Percentiles rank a stretch among this genome's conserved stretches.
These are phyloP conservation scores for Catocala fraxini DNA, from an alignment of 2,888 invertebrate species.

Conservation along the genomic window DNA sequence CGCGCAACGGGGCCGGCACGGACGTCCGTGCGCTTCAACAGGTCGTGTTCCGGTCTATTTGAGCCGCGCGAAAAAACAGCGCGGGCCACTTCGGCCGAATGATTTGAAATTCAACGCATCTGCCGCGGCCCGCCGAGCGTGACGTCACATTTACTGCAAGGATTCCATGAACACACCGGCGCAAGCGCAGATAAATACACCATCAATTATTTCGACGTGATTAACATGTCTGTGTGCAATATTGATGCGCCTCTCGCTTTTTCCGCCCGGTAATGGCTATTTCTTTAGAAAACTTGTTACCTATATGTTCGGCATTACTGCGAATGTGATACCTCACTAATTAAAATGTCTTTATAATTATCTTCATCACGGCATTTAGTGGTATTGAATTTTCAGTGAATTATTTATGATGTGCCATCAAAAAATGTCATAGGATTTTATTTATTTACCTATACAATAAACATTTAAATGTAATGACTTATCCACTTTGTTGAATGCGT, in stretches of 20 bases:
- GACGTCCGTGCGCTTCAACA: conserved; percentile 67
- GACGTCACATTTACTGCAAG: conserved; percentile 62
- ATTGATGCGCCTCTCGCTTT: conserved; percentile 46
- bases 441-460: too few relatives aligned
- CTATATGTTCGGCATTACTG: conserved; percentile 53
- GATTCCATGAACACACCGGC: conserved; percentile 45
- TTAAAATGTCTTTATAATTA: conserved; percentile 43
- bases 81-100: conserved; percentile 56
- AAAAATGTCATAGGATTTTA: too few relatives aligned
- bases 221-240: conserved; percentile 30
- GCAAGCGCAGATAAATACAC: conserved; percentile 33
- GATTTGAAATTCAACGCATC: conserved; percentile 68
- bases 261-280: conserved; percentile 44
- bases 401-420: too few relatives aligned
- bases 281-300: conserved; percentile 23
- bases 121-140: conserved; percentile 59
- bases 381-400: not conserved
- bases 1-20: conserved; percentile 59
- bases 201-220: conserved; percentile 42
- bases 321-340: conserved; percentile 50
- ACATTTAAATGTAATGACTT: too few relatives aligned
- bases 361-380: conserved; percentile 21
- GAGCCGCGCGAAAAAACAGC: conserved; percentile 62
- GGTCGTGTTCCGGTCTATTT: conserved; percentile 77
- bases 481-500: too few relatives aligned